Base-by-base conservation (phyloP, 2,888 invertebrate species). In the Drosophila mimetica region DNA sequence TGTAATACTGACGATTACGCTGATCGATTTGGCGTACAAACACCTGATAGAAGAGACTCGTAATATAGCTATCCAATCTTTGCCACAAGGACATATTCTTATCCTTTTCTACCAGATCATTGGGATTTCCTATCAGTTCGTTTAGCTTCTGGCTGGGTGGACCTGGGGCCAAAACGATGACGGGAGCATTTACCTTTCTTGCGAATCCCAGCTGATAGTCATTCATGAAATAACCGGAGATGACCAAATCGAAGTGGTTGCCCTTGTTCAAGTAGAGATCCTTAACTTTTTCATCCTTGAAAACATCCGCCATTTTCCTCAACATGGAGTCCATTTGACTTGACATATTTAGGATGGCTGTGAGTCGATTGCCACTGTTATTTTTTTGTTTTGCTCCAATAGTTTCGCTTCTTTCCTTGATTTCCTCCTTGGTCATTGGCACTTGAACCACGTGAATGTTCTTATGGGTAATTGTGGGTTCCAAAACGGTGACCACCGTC, bases 151-250 rank as follows among this genome's bases (percentile, higher is more conserved):
- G 51, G 20, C 74, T 74, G 0, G 88, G 76, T 6, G 75, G 67
- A n/a, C 76, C 63, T 28, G 73, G 55, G 44, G 80, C 81, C 3
- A 69, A 61, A 1, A 89, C 3, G 1, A 90, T 44, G 0, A 86
- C 37, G 0, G 91, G 91, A 2, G 77, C 88, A 9, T 89, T 88
- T 3, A 90, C 78, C 47, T 89, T 89, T 0, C 78, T 85, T 0
- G 88, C 90, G 3, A 90, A 74, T 1, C 86, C 90, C 7, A 89
- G n/a, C 48, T 88, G 84, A 47, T 84, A 89, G 4, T 83, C 83
- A 50, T 90, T 91, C 42, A 90, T 57, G 37, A 90, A 90, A 60
- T 65, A 90, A 0, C 91, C 91, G 6, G 88, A 9, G 2, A 91
- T 70, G 1, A 89, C 85, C 44, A 92, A 73, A 74, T 91, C 91